Evolutionary conservation across 1,140 invertebrate species (phyloP), one percentile per base, ranked within the genome.

Genomic region (Zaprionus inermis): DNA sequence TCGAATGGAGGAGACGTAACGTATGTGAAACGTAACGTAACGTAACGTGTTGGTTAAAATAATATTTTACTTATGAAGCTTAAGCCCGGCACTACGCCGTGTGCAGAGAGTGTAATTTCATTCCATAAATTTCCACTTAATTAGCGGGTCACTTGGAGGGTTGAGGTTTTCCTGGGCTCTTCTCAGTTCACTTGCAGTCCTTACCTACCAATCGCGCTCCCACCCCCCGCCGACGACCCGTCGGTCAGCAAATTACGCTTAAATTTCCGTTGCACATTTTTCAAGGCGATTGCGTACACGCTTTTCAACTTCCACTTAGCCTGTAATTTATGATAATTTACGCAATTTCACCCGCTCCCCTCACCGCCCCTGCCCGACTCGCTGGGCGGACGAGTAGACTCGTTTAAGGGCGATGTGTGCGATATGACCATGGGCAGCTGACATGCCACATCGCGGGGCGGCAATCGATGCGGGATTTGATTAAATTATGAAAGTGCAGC

Each of bases 81-180:
- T 59, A 52, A 71, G 59, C 67, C 38, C 24, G 3, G 16, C 38
- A 9, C 38, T 44, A 70, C 46, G 54, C 30, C 58, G 41, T 70
- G 74, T 72, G n/a, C 24, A 28, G 24, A 74, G 70, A 77, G 60
- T 88, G 79, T 83, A 83, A 86, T 88, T 86, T 88, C 67, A 79
- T 86, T 83, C 76, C 83, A 86, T 88, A 86, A 88, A 86, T 86
- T 86, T 86, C 83, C 83, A 86, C 79, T 86, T 86, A 86, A 86
- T 86, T 86, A 88, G 83, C 83, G 79, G 69, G 65, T 6, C 49
- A 49, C 41, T 14, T 20, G 10, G 46, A 22, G 28, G 6, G 59
- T 20, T 38, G 32, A 7, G 24, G 28, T 11, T 18, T 14, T 18
- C 16, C 16, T 11, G 16, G 38, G 38, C 32, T 52, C 28, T 20